Base-by-base conservation (phyloP, 1,140 invertebrate genomes). In the Polyergus mexicanus region DNA sequence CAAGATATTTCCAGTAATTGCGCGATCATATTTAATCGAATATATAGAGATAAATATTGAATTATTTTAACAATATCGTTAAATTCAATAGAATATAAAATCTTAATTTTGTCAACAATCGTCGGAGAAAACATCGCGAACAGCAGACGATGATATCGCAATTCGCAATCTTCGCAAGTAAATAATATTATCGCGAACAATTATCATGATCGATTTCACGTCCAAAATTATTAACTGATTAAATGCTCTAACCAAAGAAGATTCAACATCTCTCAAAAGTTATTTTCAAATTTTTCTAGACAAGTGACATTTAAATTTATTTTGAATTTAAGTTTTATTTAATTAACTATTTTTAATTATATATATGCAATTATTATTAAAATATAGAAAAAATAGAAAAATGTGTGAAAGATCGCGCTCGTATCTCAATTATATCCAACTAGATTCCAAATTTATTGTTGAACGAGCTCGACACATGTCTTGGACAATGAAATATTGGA, bases 401-500 rank as follows among this genome's bases (percentile, higher is more conserved):
- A 25, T n/a, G 5, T 19, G 54, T 11, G 2, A 47, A 35, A 16
- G 2, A 51, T 1, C 41, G 35, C 28, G n/a, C 13, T 32, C 28
- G 13, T 56, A 13, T 81, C 60, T 44, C 51, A 80, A n/a, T 32
- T 81, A 38, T 16, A 28, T 28, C 25, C 32, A 22, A 35, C 6
- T 2, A 28, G 60, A 44, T 41, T 81, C 25, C 19, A 19, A 58
- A 72, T 60, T 72, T 72, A 83, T 72, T 32, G 54, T 72, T 8
- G 22, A 54, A 69, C 11, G 16, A 56, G 22, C 22, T 69, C 22
- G 54, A 60, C 54, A 60, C 25, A 60, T 54, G 7, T 44, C 66
- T 25, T 22, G 54, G 38, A 74, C 68, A 72, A 56, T 86, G 47
- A 88, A 85, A 75, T 63, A 81, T 88, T 51, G 56, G 4, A n/a